Conservation (phyloP, 1,140 invertebrate genomes). For the Dreissena rostriformis region DNA sequence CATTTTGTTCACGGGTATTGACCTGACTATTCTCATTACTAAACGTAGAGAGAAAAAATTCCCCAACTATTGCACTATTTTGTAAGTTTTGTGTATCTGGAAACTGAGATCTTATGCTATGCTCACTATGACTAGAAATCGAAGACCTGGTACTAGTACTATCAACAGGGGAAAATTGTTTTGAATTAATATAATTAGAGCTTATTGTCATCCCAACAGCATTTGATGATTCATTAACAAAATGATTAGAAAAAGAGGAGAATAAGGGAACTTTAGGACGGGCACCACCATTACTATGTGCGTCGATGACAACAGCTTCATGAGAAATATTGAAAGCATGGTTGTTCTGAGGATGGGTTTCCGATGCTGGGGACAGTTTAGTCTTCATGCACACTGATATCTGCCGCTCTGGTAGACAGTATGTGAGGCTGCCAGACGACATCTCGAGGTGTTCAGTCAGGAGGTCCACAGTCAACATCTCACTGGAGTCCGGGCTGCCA, state of each 20-base stretch:
- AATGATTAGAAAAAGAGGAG: slow-evolving; percentile 32
- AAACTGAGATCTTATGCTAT: slow-evolving; percentile 16
- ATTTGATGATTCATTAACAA: slow-evolving; percentile 10
- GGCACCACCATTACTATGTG: slow-evolving; percentile 68
- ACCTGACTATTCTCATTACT: too few species aligned
- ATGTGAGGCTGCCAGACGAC: slow-evolving; percentile 20
- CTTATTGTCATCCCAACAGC: slow-evolving; percentile 24
- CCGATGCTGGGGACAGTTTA: slow-evolving; percentile 70
- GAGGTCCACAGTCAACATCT: slow-evolving; percentile 49
- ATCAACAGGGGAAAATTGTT: slow-evolving; percentile 18
- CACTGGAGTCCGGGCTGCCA: slow-evolving; percentile 14
- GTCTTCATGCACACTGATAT: slow-evolving; percentile 52
- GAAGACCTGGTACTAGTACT: slow-evolving; percentile 7
- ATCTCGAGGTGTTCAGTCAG: slow-evolving; percentile 51
- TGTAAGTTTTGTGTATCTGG: neutral
- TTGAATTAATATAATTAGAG: slow-evolving; percentile 28
- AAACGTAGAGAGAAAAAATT: slow-evolving; percentile 36
- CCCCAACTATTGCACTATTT: slow-evolving; percentile 41
- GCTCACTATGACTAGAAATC: slow-evolving; percentile 46
- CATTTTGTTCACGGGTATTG: slow-evolving; percentile 14
- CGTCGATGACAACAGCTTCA: slow-evolving; percentile 60
- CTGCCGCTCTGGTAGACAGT: slow-evolving; percentile 47
- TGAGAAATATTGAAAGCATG: slow-evolving; percentile 65
- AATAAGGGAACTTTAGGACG: slow-evolving; percentile 64
- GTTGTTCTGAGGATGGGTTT: slow-evolving; percentile 70